phyloP scores from a whole-genome alignment of 1,140 invertebrate genomes.

The Bombyx mori region ASM3026992v2 NC_085107.1:15293501-15294000 shows the following conservation, averaged over 20 bases:
- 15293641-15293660: conserved; percentile 40
- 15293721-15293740: too few relatives aligned
- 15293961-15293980: conserved; percentile 47
- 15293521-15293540: conserved; percentile 58
- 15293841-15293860: too few relatives aligned
- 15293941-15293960: conserved; percentile 52
- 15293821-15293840: too few relatives aligned
- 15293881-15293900: too few relatives aligned
- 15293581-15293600: conserved; percentile 50
- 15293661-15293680: conserved; percentile 28
- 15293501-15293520: conserved; percentile 49
- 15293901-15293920: not conserved
- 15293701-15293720: too few relatives aligned
- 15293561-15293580: conserved; percentile 59
- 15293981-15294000: conserved; percentile 49
- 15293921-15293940: conserved; percentile 38
- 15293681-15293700: not conserved
- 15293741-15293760: too few relatives aligned
- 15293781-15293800: too few relatives aligned
- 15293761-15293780: too few relatives aligned
- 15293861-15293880: too few relatives aligned
- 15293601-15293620: conserved; percentile 52
- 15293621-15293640: conserved; percentile 59
- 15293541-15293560: conserved; percentile 57
- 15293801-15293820: too few relatives aligned